A percentile compares a stretch with the other conserved stretches of the same genome.
These are phyloP conservation scores for Pangasius sanitwongsei DNA, from an alignment of 2,797 vertebrate species.

Conservation along the genomic window DNA sequence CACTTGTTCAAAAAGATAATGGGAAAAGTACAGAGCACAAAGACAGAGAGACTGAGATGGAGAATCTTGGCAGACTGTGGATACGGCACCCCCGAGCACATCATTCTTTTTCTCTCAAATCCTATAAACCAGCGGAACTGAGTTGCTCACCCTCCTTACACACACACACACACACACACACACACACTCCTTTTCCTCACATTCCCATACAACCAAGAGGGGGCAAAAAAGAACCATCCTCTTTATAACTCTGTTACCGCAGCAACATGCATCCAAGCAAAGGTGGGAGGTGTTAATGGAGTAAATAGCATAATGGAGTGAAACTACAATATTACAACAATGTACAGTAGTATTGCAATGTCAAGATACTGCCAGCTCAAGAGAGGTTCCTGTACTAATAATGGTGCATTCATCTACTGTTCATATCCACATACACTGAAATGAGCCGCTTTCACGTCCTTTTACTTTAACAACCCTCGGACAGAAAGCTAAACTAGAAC, in stretches of 20 bases:
- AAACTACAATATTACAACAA: neutral
- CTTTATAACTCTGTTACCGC: conserved; percentile 33
- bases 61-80: conserved; percentile 38
- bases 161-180: neutral
- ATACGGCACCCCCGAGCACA: conserved; percentile 32
- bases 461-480: too few species aligned
- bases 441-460: neutral
- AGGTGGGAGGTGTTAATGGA: neutral
- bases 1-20: neutral
- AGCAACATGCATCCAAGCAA: conserved; percentile 29
- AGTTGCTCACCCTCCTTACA: conserved; percentile 5
- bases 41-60: conserved; percentile 18
- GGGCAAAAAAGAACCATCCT: neutral
- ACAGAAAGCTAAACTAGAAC: neutral
- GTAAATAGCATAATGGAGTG: neutral
- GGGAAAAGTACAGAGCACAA: neutral
- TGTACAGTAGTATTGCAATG: neutral
- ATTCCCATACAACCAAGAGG: conserved; percentile 1
- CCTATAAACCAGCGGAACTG: conserved; percentile 41
- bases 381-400: too few species aligned
- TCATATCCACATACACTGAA: neutral
- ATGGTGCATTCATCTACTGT: neutral
- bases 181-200: neutral
- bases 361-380: neutral
- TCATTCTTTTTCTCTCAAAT: conserved; percentile 40